Evolutionary conservation across 2,888 invertebrate species (phyloP), one percentile per base, ranked within the genome.

Genomic region (Branchellion lobata): DNA sequence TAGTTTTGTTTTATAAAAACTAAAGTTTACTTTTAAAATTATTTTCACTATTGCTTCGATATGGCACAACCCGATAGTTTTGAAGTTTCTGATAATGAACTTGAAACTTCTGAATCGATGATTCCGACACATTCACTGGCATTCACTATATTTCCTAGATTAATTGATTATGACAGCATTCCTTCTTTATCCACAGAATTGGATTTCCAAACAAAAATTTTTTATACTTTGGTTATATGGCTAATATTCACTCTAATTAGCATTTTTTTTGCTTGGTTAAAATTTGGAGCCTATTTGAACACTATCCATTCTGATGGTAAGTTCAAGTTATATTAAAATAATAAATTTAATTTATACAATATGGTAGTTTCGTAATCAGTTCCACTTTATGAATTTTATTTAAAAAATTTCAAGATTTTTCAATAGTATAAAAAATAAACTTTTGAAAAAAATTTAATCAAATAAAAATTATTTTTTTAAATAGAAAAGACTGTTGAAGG

Each of bases 191-290:
- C 21, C 29, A n/a, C 31, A 51, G 75, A 75, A 75, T 24, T 53
- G 18, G 75, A 75, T 75, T 75, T 75, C 14, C 75, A 75, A 29
- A 75, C 53, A 29, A 75, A 75, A 31, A 29, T 75, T 27, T 31
- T 75, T 3, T 51, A 31, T 18, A 21, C 29, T 57, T 53, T 75
- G 14, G 14, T 75, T 29, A n/a, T 33, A 8, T 75, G 75, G 75
- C 57, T 75, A 1, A 29, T 51, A 1, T 0, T 75, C 24, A 51
- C 40, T 57, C 27, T 75, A 27, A 53, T 75, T 75, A 53, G 53
- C 11, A 75, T 75, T 75, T 24, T 29, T 51, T 53, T 75, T 47
- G 75, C 75, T 29, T 75, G 75, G 75, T 51, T 51, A 33, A 75
- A 75, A n/a, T 75, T 31, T 75, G 75, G 75, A 31, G 75, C 1